These are phyloP conservation scores for Macrosoma leucophasiata DNA, from an alignment of 2,888 invertebrate species.

Conservation along the genomic window DNA sequence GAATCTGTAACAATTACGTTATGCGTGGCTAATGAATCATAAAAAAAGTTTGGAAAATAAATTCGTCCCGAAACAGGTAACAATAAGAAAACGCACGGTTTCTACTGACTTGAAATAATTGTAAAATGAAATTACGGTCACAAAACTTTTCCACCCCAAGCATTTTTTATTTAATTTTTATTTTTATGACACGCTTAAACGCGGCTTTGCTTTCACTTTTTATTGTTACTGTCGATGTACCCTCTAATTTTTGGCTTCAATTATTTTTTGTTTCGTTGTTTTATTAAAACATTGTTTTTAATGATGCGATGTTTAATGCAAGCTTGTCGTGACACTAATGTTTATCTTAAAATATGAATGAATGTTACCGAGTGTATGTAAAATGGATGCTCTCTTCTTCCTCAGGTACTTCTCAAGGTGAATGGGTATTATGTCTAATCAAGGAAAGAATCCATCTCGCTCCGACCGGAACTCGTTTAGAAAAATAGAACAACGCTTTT, in stretches of 20 bases:
- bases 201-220: slow-evolving; percentile 73
- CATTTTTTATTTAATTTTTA: slow-evolving; percentile 74
- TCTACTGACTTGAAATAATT: slow-evolving; percentile 59
- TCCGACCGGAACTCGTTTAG: slow-evolving; percentile 68
- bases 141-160: slow-evolving; percentile 68
- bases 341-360: slow-evolving; percentile 22
- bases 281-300: slow-evolving; percentile 68
- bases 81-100: slow-evolving; percentile 48
- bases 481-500: slow-evolving; percentile 67
- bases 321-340: slow-evolving; percentile 15
- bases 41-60: no score
- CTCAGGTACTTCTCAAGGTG: slow-evolving; percentile 75
- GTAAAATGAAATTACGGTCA: slow-evolving; percentile 58
- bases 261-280: slow-evolving; percentile 60
- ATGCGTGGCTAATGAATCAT: no score
- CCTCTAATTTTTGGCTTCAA: slow-evolving; percentile 72
- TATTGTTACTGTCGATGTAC: slow-evolving; percentile 72
- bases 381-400: slow-evolving; percentile 69
- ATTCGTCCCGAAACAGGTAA: slow-evolving; percentile 55
- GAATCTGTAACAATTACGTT: no score
- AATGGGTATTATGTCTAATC: slow-evolving; percentile 71
- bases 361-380: slow-evolving; percentile 30
- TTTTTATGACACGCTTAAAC: slow-evolving; percentile 74
- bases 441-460: slow-evolving; percentile 60
- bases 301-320: slow-evolving; percentile 39